These are phyloP conservation scores for Oligia strigilis DNA, from an alignment of 2,888 invertebrate species.

Conservation along the genomic window DNA sequence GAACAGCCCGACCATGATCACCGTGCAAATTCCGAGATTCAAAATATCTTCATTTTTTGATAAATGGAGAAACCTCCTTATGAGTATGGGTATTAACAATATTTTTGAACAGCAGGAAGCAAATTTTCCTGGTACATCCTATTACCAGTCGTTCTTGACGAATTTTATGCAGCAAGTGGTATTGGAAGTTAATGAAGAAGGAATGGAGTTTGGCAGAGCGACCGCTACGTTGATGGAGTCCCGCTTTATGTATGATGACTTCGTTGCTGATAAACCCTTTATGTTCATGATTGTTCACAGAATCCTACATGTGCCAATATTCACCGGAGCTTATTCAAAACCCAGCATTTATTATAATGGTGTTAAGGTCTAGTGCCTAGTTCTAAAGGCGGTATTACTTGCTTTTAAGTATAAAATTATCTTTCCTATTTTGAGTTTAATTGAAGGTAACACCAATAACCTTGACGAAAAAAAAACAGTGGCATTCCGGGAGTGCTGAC, in stretches of 20 bases:
- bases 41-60: constrained; percentile 87
- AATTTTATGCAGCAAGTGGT: constrained; percentile 84
- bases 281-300: constrained; percentile 84
- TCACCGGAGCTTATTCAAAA: constrained; percentile 84
- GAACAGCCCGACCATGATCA: constrained; percentile 74
- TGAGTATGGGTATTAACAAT: constrained; percentile 80
- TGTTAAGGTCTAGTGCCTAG: too few relatives aligned
- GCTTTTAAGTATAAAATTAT: too few relatives aligned
- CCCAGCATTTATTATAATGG: constrained; percentile 65
- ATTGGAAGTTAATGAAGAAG: constrained; percentile 83
- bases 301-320: constrained; percentile 75
- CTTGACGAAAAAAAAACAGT: too few relatives aligned
- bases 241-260: constrained; percentile 70
- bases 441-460: too few relatives aligned
- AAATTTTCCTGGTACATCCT: constrained; percentile 76
- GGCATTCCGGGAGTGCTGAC: too few relatives aligned
- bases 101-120: constrained; percentile 78
- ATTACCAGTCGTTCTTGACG: constrained; percentile 74
- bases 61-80: constrained; percentile 83
- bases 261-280: constrained; percentile 81
- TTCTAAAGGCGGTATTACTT: too few relatives aligned
- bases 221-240: constrained; percentile 70
- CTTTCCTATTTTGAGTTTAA: too few relatives aligned
- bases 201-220: constrained; percentile 76
- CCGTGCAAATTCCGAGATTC: constrained; percentile 91